phyloP scores from a whole-genome alignment of 1,140 invertebrate species.

The Oedothorax gibbosus region DNA sequence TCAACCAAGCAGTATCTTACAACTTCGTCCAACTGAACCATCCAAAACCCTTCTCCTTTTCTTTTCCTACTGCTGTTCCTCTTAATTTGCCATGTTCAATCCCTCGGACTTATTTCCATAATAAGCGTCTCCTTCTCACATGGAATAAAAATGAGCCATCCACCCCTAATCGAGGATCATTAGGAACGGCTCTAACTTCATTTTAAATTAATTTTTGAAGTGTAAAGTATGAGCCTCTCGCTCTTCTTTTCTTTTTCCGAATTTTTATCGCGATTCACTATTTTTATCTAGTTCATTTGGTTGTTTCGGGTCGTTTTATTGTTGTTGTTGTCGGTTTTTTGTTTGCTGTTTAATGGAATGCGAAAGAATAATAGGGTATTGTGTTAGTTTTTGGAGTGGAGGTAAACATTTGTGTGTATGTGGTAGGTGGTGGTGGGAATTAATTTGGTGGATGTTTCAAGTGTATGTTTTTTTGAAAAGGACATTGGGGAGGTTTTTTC shows the following conservation, averaged over 20 bases:
- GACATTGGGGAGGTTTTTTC: background rate
- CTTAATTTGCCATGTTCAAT: slow-evolving; percentile 25
- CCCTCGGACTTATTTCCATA: slow-evolving; percentile 52
- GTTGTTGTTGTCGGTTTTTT: slow-evolving; percentile 1
- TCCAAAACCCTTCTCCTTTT: background rate
- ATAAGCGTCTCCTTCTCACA: slow-evolving; percentile 26
- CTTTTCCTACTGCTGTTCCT: background rate
- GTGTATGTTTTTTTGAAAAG: slow-evolving; percentile 8
- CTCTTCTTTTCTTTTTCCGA: slow-evolving; percentile 9
- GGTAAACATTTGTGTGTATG: slow-evolving; percentile 28
- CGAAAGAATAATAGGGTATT: slow-evolving; percentile 26
- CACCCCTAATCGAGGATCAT: slow-evolving; percentile 51
- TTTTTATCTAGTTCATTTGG: slow-evolving; percentile 42
- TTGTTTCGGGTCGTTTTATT: slow-evolving; percentile 1
- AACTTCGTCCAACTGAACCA: background rate
- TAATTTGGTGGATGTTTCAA: slow-evolving; percentile 31
- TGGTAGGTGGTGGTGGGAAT: slow-evolving; percentile 3
- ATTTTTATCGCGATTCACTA: slow-evolving; percentile 14
- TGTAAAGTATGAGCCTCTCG: slow-evolving; percentile 49
- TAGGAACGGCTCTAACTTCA: slow-evolving; percentile 51
- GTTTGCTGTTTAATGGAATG: slow-evolving; percentile 15
- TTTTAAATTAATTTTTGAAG: slow-evolving; percentile 60
- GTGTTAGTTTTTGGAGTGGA: slow-evolving; percentile 14
- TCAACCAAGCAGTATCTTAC: too few species aligned
- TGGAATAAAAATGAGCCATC: slow-evolving; percentile 54